Conservation (phyloP, 2,888 invertebrate genomes). For the Polydrusus tereticollis region DNA sequence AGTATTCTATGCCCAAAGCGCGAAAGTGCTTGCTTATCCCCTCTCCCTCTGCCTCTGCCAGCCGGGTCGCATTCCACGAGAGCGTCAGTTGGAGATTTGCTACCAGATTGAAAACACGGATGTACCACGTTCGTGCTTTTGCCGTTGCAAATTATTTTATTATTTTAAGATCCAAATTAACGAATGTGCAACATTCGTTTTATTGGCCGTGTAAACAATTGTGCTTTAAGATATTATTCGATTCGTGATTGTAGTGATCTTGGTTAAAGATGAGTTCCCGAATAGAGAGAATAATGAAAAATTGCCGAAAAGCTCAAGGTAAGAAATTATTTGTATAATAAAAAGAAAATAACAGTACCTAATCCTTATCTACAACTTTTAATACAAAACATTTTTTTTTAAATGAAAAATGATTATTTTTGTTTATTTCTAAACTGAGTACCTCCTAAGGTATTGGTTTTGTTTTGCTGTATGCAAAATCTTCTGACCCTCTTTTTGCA, state of each 20-base stretch:
- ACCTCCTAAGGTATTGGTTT: no score
- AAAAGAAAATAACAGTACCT: no score
- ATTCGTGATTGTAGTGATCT: background rate
- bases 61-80: background rate
- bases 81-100: no score
- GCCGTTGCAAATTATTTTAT: background rate
- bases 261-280: background rate
- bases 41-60: background rate
- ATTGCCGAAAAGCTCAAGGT: background rate
- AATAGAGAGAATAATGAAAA: conserved; percentile 30
- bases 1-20: background rate
- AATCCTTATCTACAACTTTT: no score
- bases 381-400: no score
- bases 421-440: no score
- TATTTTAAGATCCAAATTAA: background rate
- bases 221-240: no score
- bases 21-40: background rate
- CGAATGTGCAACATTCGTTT: background rate
- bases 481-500: no score
- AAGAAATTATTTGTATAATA: background rate
- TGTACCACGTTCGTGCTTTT: background rate
- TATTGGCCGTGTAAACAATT: background rate
- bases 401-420: no score
- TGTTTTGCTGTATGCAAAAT: no score
- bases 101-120: background rate